phyloP scores from a whole-genome alignment of 2,113 vertebrate genomes.

The Phaetusa simplex region DNA sequence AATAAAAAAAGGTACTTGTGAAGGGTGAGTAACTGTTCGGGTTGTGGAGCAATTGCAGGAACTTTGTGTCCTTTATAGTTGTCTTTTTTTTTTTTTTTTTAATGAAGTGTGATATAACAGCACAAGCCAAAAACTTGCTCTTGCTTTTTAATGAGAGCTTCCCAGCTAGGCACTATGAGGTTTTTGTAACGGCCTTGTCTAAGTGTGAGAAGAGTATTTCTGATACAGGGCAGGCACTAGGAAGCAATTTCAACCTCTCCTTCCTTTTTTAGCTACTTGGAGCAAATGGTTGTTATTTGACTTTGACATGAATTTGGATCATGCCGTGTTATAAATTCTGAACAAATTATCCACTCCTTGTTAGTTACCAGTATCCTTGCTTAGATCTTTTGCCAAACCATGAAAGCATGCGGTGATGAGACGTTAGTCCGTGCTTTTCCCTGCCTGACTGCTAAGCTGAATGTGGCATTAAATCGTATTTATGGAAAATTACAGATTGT shows the following conservation, averaged over 20 bases:
- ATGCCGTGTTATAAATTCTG: background rate
- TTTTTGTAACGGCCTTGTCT: background rate
- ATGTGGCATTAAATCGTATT: background rate
- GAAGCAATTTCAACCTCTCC: background rate
- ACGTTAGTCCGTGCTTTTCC: background rate
- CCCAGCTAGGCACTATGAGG: background rate
- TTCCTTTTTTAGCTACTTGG: background rate
- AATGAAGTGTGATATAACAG: background rate
- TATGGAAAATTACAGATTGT: background rate
- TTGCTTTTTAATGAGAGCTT: background rate
- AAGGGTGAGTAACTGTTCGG: background rate
- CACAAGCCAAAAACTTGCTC: background rate
- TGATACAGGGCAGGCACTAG: background rate
- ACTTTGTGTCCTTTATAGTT: background rate
- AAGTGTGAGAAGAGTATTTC: background rate
- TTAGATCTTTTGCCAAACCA: background rate
- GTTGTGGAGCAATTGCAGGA: background rate
- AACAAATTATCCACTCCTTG: background rate
- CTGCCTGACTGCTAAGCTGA: background rate
- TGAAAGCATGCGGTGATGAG: background rate
- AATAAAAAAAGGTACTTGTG: background rate
- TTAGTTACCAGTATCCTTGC: background rate
- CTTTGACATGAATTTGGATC: background rate
- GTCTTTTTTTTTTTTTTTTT: background rate
- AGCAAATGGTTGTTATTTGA: background rate